These are phyloP conservation scores for Aphelenchoides avenae DNA, from an alignment of 1,140 invertebrate genomes.

Conservation along the genomic window DNA sequence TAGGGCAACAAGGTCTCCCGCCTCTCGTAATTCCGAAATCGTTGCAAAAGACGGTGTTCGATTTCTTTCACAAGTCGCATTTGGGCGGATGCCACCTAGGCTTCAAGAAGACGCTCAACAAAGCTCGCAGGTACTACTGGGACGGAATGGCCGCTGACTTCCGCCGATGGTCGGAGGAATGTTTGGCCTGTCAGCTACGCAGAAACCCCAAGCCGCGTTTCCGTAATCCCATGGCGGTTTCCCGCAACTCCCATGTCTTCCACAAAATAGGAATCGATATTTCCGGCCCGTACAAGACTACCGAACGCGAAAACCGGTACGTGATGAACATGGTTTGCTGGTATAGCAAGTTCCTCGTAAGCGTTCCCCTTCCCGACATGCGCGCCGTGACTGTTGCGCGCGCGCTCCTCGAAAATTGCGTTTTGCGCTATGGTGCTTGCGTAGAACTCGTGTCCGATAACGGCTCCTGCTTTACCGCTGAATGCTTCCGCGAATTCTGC, in stretches of 20 bases:
- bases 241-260: not conserved
- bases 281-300: slow-evolving; percentile 2
- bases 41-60: slow-evolving; percentile 4
- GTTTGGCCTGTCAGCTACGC: slow-evolving; percentile 9
- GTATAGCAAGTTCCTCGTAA: slow-evolving; percentile 8
- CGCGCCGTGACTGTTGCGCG: slow-evolving; percentile 1
- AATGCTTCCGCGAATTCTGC: slow-evolving; percentile 12
- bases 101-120: slow-evolving; percentile 2
- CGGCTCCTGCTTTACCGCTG: slow-evolving; percentile 7
- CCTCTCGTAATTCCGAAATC: slow-evolving; percentile 9
- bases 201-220: slow-evolving; percentile 9
- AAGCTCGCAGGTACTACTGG: slow-evolving; percentile 20
- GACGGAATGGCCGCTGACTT: slow-evolving; percentile 2
- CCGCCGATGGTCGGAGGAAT: not conserved
- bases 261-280: slow-evolving; percentile 12
- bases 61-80: slow-evolving; percentile 9
- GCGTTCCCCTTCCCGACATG: slow-evolving; percentile 5
- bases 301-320: slow-evolving; percentile 5
- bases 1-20: too few species aligned
- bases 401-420: slow-evolving; percentile 5
- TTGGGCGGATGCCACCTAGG: slow-evolving; percentile 12
- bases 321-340: slow-evolving; percentile 13
- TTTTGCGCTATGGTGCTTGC: slow-evolving; percentile 3
- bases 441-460: slow-evolving; percentile 7
- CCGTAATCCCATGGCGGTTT: not conserved